These are phyloP conservation scores for Nanorana parkeri DNA, from an alignment of 2,113 vertebrate species.

Conservation along the genomic window DNA sequence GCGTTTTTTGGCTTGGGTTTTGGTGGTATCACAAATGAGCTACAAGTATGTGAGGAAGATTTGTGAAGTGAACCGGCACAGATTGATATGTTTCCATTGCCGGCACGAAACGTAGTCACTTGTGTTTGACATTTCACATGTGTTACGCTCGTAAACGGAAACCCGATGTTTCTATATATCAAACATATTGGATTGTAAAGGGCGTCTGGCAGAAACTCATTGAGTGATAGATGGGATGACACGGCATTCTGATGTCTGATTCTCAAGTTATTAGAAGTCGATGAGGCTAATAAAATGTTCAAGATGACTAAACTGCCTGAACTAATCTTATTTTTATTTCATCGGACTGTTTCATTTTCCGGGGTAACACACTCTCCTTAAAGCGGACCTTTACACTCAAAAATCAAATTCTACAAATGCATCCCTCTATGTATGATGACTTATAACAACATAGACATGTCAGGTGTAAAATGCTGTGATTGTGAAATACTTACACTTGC, in stretches of 20 bases:
- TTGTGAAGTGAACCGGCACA: not conserved
- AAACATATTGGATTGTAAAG: conserved; percentile 2
- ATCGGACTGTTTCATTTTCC: too few relatives aligned
- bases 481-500: too few relatives aligned
- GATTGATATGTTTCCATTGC: conserved; percentile 18
- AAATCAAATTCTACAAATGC: too few relatives aligned
- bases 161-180: not conserved
- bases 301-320: not conserved
- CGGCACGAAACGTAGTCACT: not conserved
- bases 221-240: not conserved
- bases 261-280: not conserved
- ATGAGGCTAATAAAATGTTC: not conserved
- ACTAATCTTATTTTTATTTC: conserved; percentile 4
- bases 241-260: not conserved
- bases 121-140: conserved; percentile 24
- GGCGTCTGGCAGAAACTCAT: conserved; percentile 16
- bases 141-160: conserved; percentile 10
- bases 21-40: conserved; percentile 6
- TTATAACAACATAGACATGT: too few relatives aligned
- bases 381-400: too few relatives aligned
- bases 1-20: conserved; percentile 15
- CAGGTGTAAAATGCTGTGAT: too few relatives aligned
- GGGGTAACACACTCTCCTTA: too few relatives aligned
- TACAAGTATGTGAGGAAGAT: conserved; percentile 17
- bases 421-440: too few relatives aligned